Evolutionary conservation across 1,140 invertebrate species (phyloP).

Genomic region (Danaus melanippus): DNA sequence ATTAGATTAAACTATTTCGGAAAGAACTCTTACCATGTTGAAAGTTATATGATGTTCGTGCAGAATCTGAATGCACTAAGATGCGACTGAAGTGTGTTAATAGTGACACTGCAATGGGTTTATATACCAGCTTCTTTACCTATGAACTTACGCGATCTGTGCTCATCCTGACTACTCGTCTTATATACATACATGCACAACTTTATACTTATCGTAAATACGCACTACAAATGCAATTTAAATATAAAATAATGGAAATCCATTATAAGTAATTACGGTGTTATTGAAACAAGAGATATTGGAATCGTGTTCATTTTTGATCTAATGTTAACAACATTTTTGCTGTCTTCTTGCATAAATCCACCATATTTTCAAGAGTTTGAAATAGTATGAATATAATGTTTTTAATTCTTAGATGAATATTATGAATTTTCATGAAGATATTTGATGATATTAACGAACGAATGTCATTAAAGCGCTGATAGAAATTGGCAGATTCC

Average conservation of each 20-base stretch:
- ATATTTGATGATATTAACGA: no score
- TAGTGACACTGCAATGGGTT: constrained; percentile 54
- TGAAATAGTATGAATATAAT: no score
- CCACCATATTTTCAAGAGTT: no score
- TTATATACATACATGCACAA: constrained; percentile 15
- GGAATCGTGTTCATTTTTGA: constrained; percentile 2
- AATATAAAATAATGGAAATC: constrained; percentile 21
- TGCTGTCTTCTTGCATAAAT: no score
- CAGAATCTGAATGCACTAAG: constrained; percentile 42
- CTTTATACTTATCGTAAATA: constrained; percentile 18
- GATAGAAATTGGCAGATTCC: no score
- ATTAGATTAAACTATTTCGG: no score
- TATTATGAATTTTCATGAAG: no score
- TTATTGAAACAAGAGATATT: constrained; percentile 18
- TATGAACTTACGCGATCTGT: constrained; percentile 63
- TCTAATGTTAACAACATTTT: no score
- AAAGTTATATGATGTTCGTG: constrained; percentile 1
- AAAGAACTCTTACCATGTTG: constrained; percentile 41
- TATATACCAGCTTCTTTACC: constrained; percentile 64
- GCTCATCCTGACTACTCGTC: constrained; percentile 44
- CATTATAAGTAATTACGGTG: constrained; percentile 20
- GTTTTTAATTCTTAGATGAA: no score
- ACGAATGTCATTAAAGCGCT: no score
- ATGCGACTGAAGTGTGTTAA: constrained; percentile 44
- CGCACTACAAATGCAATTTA: constrained; percentile 17